Evolutionary conservation across 2,797 vertebrate species (phyloP), one percentile per base, ranked within the genome.

Genomic region (Pipistrellus kuhlii): DNA sequence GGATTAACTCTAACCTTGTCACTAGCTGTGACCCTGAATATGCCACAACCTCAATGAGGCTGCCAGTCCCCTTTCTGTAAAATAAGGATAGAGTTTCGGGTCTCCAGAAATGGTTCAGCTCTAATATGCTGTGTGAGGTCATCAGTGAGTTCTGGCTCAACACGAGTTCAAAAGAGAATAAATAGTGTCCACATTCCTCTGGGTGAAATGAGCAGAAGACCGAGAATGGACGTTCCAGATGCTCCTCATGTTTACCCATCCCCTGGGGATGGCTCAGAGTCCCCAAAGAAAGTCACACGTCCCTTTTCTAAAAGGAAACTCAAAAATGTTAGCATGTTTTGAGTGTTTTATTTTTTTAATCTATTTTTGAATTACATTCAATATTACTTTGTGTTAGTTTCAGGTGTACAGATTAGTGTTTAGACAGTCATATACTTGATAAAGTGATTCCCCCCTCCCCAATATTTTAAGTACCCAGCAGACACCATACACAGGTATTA

Each of bases 1-100:
- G 32, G 30, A 71, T 78, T 81, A 68, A 90, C 21, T 80, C 82
- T 85, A 89, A 88, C 71, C 46, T 88, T 81, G 25, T 77, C 51
- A 88, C 35, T 72, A 17, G n/a, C 93, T 85, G 2, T 90, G 83
- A 80, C 72, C 85, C 55, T 89, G 73, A 72, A 6, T 23, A 7
- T 90, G 62, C 90, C 72, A 44, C n/a, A 89, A 76, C 68, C 35
- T 94, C 85, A 72, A 0, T n/a, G 35, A 90, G 62, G 27, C 68
- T 27, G 48, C 51, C 32, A 5, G 12, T 86, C 72, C 35, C 30
- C 32, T 72, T n/a, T 78, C 53, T 94, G 12, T 88, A 55, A 94
- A 87, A 64, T 64, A 81, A 88, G 25, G 30, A 23, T 59, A 48
- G 21, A 85, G 17, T 64, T 93, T 41, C 15, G 38, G 35, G 14